These are phyloP conservation scores for Colistium nudipinnis DNA, from an alignment of 2,113 vertebrate species.

Conservation along the genomic window DNA sequence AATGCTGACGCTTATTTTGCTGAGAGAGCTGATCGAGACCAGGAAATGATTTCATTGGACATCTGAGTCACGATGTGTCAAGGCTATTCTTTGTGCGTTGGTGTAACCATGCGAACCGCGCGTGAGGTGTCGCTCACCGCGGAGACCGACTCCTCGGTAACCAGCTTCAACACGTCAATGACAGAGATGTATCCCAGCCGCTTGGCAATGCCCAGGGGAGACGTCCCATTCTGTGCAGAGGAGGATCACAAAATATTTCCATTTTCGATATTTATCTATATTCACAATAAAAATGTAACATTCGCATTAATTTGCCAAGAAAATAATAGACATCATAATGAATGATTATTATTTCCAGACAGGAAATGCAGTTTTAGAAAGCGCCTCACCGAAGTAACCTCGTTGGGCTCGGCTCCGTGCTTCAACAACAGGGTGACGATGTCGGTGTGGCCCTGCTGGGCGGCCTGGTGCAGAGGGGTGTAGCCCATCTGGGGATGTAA, in stretches of 20 bases:
- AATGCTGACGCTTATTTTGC: background rate
- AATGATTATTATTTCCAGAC: no score
- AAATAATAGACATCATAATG: no score
- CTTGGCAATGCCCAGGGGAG: slow-evolving; percentile 94
- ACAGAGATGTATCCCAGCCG: slow-evolving; percentile 97
- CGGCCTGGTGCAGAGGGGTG: slow-evolving; percentile 94
- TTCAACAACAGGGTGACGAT: slow-evolving; percentile 93
- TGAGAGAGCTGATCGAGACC: slow-evolving; percentile 18
- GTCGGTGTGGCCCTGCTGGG: slow-evolving; percentile 96
- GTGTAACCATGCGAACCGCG: slow-evolving; percentile 31
- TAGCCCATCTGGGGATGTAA: slow-evolving; percentile 87
- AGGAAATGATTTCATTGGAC: slow-evolving; percentile 6
- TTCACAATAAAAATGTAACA: no score
- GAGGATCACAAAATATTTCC: slow-evolving; percentile 5
- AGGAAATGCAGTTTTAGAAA: background rate
- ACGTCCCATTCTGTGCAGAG: slow-evolving; percentile 88
- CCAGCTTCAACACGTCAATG: slow-evolving; percentile 94
- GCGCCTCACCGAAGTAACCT: slow-evolving; percentile 89
- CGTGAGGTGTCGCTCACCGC: slow-evolving; percentile 79
- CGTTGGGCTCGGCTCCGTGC: slow-evolving; percentile 91
- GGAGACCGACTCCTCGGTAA: slow-evolving; percentile 88
- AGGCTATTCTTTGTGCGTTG: background rate
- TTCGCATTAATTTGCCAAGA: no score
- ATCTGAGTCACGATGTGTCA: slow-evolving; percentile 14
- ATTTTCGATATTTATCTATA: background rate